Evolutionary conservation across 2,113 vertebrate species (phyloP).

Genomic region (Acanthochromis polyacanthus): DNA sequence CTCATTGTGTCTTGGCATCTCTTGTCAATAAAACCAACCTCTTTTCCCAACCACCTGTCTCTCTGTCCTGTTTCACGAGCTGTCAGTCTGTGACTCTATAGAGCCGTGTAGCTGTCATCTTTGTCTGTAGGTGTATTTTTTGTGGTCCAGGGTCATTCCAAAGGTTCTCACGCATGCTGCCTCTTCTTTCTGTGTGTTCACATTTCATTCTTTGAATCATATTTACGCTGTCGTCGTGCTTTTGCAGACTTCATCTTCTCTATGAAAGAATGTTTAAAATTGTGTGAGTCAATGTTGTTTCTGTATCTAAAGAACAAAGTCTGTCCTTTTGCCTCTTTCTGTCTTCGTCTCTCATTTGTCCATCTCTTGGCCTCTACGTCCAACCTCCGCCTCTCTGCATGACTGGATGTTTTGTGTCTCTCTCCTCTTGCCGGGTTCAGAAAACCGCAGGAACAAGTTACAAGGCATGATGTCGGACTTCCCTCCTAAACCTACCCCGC

Average conservation of each 20-base stretch:
- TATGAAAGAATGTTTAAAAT: neutral
- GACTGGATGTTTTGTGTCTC: constrained; percentile 78
- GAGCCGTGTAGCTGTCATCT: constrained; percentile 64
- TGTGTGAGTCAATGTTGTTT: neutral
- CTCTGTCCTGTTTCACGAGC: constrained; percentile 82
- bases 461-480: constrained; percentile 92
- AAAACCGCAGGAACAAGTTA: constrained; percentile 90
- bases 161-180: constrained; percentile 69
- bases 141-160: constrained; percentile 54
- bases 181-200: constrained; percentile 42
- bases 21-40: constrained; percentile 82
- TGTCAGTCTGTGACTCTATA: constrained; percentile 71
- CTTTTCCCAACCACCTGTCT: constrained; percentile 82
- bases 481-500: constrained; percentile 85
- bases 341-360: constrained; percentile 49
- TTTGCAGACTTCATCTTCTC: constrained; percentile 20
- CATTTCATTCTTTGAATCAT: constrained; percentile 63
- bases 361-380: constrained; percentile 52
- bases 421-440: constrained; percentile 83
- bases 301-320: constrained; percentile 33
- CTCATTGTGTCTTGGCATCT: constrained; percentile 80
- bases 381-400: constrained; percentile 62
- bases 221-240: constrained; percentile 28
- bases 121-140: constrained; percentile 53
- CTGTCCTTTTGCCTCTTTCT: constrained; percentile 31